A percentile compares a stretch with the other conserved stretches of the same genome.
Evolutionary conservation across 1,140 invertebrate genomes (phyloP).

Genomic region (Anastrepha ludens): DNA sequence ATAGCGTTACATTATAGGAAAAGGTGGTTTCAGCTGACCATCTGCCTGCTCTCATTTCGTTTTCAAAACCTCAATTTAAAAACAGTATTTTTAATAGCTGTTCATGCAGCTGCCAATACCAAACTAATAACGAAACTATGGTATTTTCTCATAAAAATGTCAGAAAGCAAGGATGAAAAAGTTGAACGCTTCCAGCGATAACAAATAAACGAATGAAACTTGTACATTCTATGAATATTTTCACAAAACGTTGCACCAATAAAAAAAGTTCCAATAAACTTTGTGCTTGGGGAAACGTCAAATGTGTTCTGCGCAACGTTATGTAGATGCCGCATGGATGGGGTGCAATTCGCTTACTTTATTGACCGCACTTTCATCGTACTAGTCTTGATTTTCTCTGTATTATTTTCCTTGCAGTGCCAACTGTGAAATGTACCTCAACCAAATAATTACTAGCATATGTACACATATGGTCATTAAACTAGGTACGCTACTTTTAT

Average conservation of each 20-base stretch:
- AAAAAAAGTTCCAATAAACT: slow-evolving; percentile 44
- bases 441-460: too few species aligned
- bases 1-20: too few species aligned
- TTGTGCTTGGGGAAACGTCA: slow-evolving; percentile 33
- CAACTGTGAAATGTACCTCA: too few species aligned
- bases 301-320: slow-evolving; percentile 8
- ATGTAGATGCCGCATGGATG: background rate
- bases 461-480: too few species aligned
- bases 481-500: too few species aligned
- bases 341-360: background rate
- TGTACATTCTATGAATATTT: slow-evolving; percentile 17
- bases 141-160: background rate
- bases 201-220: slow-evolving; percentile 41
- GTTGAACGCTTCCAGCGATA: slow-evolving; percentile 22
- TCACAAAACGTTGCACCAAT: slow-evolving; percentile 19
- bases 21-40: too few species aligned
- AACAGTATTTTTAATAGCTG: background rate
- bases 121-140: slow-evolving; percentile 5
- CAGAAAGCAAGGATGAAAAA: background rate
- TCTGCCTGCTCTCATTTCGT: background rate
- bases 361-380: background rate
- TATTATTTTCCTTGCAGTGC: background rate
- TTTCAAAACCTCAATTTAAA: background rate
- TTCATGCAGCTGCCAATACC: slow-evolving; percentile 2
- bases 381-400: background rate